Evolutionary conservation across 2,113 vertebrate genomes (phyloP).

Genomic region (Mesitornis unicolor): DNA sequence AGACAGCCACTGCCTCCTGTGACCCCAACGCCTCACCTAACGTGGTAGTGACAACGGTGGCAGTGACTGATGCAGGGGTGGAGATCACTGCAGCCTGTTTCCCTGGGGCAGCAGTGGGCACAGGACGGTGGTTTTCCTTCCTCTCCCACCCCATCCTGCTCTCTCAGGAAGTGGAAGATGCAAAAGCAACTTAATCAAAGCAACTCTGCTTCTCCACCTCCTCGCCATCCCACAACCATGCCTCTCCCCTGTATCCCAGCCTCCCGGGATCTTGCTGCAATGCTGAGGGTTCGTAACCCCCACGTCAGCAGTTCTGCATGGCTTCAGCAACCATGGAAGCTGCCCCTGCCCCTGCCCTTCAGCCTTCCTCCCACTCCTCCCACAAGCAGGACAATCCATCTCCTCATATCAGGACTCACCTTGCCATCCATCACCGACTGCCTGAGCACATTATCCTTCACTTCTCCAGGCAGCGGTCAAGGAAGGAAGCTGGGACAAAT

Average conservation of each 20-base stretch:
- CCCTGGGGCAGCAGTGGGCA: not conserved
- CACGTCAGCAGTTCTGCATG: not conserved
- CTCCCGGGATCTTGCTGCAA: not conserved
- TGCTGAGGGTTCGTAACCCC: not conserved
- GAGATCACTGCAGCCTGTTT: not conserved
- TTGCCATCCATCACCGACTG: conserved; percentile 15
- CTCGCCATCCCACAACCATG: fast-evolving
- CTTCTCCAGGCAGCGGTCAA: not conserved
- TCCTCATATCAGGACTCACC: not conserved
- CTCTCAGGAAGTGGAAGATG: not conserved
- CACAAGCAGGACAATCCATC: not conserved
- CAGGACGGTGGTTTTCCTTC: not conserved
- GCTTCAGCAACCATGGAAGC: fast-evolving
- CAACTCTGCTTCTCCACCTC: not conserved
- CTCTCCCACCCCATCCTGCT: not conserved
- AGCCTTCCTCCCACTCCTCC: not conserved
- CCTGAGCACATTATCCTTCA: not conserved
- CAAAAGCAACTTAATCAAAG: not conserved
- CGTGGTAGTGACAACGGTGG: not conserved
- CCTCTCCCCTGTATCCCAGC: not conserved
- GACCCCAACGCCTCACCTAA: not conserved
- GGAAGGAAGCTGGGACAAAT: not conserved
- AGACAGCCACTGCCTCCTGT: not conserved
- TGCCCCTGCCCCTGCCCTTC: not conserved
- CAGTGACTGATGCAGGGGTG: not conserved